Evolutionary conservation across 2,888 invertebrate genomes (phyloP).

Genomic region (Chrysolina oricalcia): DNA sequence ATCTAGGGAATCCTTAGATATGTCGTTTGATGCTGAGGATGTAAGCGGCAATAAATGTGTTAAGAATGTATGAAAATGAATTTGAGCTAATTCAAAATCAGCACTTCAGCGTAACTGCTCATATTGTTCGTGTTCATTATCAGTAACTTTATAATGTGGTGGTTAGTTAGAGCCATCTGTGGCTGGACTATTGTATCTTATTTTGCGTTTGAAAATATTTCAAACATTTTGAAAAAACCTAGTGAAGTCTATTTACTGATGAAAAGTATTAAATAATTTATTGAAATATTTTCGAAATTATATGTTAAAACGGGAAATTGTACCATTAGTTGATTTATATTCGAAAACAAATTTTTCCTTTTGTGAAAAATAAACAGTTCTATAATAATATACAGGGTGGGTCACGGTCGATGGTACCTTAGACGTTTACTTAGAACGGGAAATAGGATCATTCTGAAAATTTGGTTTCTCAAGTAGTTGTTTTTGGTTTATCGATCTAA

Average conservation of each 20-base stretch:
- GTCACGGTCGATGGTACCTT: too few relatives aligned
- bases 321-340: too few relatives aligned
- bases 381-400: too few relatives aligned
- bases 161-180: neutral
- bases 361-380: too few relatives aligned
- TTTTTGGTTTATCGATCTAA: too few relatives aligned
- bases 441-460: too few relatives aligned
- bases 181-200: neutral
- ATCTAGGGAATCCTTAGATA: constrained; percentile 82
- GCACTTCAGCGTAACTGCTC: neutral
- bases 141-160: neutral
- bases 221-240: too few relatives aligned
- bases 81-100: neutral
- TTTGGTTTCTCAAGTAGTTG: too few relatives aligned
- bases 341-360: too few relatives aligned
- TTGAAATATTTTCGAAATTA: neutral
- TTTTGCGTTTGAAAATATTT: neutral
- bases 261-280: neutral
- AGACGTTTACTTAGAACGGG: too few relatives aligned
- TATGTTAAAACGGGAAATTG: too few relatives aligned
- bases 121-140: constrained; percentile 6
- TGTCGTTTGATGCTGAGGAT: constrained; percentile 84
- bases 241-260: neutral
- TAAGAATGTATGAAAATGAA: constrained; percentile 10
- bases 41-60: constrained; percentile 70